Base-by-base conservation (phyloP, 2,797 vertebrate genomes). In the Malacoraja senta region DNA sequence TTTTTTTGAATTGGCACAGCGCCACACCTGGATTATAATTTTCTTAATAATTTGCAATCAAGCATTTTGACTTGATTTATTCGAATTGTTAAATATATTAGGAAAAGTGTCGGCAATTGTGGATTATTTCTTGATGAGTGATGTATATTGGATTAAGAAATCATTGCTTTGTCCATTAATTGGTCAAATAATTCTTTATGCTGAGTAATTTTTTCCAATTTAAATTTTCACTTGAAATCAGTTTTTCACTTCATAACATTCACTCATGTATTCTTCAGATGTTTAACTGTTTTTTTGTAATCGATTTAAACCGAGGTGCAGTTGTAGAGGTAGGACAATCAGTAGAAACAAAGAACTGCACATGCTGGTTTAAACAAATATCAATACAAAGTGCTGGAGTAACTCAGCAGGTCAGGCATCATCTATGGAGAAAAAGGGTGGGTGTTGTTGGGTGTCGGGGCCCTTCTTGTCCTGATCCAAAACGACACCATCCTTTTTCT, bases 171-270 rank as follows among this genome's bases (percentile, higher is more conserved):
- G 68, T 6, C 61, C 13, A 86, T n/a, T 88, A 7, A 35, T 63
- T 88, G n/a, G 32, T 9, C 1, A 6, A 88, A 68, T 6, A n/a
- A 44, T 15, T 7, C 1, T 68, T 35, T 84, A 61, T 84, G 44
- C n/a, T 35, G n/a, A 88, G 17, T 88, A 63, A 88, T 24, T 9
- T 32, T 2, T 29, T 32, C 17, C 7, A 68, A 35, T 17, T 88
- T 17, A 61, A 15, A 88, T 88, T 68, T 88, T 68, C 61, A 68
- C 65, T 35, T 35, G 8, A 65, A 88, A 8, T 88, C 61, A 32
- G 17, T 19, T 32, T 86, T 86, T 35, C 84, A 88, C 29, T 86
- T 86, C n/a, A 86, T 15, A 86, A 86, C n/a, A 68, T 35, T 88
- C 61, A 88, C 17, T 61, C 58, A 88, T 61, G 61, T 32, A 29